Evolutionary conservation across 1,140 invertebrate genomes (phyloP).

Genomic region (Coenobita brevimanus): DNA sequence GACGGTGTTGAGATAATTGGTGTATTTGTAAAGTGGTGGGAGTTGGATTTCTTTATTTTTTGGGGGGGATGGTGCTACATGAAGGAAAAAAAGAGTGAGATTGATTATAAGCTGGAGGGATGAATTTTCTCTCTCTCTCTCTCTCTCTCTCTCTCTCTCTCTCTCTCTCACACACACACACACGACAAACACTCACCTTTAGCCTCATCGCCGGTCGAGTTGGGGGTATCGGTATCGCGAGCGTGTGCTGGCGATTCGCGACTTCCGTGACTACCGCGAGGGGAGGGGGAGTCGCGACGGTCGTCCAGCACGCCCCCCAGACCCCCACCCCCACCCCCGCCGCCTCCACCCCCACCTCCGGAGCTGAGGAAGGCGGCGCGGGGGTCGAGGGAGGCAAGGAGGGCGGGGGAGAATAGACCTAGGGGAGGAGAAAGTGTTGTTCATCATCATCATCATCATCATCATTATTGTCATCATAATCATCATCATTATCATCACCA

Average conservation of each 20-base stretch:
- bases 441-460: too few species aligned
- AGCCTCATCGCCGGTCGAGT: constrained; percentile 75
- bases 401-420: constrained; percentile 74
- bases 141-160: neutral
- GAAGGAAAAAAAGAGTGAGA: neutral
- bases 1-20: too few species aligned
- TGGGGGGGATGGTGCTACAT: neutral
- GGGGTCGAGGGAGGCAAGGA: constrained; percentile 86
- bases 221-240: constrained; percentile 75
- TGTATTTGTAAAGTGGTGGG: too few species aligned
- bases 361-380: constrained; percentile 78
- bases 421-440: too few species aligned
- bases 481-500: too few species aligned
- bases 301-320: constrained; percentile 70
- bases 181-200: constrained; percentile 60
- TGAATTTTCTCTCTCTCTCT: neutral
- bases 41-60: too few species aligned
- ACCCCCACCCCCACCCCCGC: constrained; percentile 70
- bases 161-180: too few species aligned
- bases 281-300: constrained; percentile 71
- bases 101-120: too few species aligned
- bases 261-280: constrained; percentile 72
- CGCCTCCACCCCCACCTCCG: constrained; percentile 75
- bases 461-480: too few species aligned
- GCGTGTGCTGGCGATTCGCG: constrained; percentile 66